Conservation (phyloP, 2,113 vertebrate genomes). For the Clinocottus analis region DNA sequence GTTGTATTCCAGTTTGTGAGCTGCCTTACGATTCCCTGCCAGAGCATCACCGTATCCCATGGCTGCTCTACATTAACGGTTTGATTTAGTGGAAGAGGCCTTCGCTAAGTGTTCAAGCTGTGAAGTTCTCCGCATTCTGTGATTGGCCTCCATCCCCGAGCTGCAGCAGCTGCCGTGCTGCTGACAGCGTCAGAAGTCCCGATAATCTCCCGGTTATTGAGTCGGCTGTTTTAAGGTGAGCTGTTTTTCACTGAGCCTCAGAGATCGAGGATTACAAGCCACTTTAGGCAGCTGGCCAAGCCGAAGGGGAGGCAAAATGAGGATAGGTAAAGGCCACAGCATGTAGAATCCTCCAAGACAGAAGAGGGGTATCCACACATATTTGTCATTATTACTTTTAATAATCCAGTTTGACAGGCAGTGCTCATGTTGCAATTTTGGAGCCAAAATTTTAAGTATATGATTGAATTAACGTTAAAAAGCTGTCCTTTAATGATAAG, state of each 20-base stretch:
- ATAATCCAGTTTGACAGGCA: background rate
- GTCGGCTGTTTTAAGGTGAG: constrained; percentile 73
- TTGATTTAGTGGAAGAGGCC: constrained; percentile 43
- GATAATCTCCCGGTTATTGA: constrained; percentile 77
- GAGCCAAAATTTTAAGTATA: background rate
- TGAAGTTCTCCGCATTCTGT: constrained; percentile 42
- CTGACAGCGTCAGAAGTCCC: constrained; percentile 75
- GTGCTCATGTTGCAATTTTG: background rate
- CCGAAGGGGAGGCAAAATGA: constrained; percentile 24
- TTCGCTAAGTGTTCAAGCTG: constrained; percentile 42
- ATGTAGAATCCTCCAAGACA: constrained; percentile 12
- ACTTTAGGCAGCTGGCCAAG: constrained; percentile 61
- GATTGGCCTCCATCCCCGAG: constrained; percentile 39
- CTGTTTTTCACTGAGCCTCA: constrained; percentile 70
- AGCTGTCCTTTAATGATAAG: background rate
- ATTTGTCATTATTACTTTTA: background rate
- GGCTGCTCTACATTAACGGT: constrained; percentile 2
- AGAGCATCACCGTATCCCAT: constrained; percentile 3
- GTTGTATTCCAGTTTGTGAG: constrained; percentile 11
- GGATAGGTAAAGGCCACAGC: constrained; percentile 27
- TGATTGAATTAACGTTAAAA: background rate
- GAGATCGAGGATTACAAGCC: constrained; percentile 77
- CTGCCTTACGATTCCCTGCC: constrained; percentile 8
- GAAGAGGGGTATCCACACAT: background rate
- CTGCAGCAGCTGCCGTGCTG: constrained; percentile 58